These are phyloP conservation scores for Salminus brasiliensis DNA, from an alignment of 2,113 vertebrate species.

Conservation along the genomic window DNA sequence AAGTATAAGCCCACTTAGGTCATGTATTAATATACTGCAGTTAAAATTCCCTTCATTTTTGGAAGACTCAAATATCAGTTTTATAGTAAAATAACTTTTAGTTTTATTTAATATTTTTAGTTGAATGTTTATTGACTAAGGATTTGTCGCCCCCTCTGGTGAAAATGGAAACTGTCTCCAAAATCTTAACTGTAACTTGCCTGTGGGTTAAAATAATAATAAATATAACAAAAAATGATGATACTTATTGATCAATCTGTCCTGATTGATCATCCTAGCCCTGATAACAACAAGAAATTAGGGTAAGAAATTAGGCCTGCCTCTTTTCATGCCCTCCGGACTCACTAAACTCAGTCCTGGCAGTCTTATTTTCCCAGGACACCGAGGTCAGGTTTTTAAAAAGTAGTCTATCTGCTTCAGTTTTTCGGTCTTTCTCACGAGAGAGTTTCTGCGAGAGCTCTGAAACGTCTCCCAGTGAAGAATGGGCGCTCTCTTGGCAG, in stretches of 20 bases:
- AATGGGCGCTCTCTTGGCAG: slow-evolving; percentile 46
- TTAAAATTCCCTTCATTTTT: no score
- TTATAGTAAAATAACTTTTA: neutral
- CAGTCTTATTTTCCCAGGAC: neutral
- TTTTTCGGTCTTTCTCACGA: slow-evolving; percentile 6
- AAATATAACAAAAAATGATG: no score
- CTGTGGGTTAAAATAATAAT: neutral
- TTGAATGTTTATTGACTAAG: neutral
- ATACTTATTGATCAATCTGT: neutral
- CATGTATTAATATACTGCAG: no score
- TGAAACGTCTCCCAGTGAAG: slow-evolving; percentile 35
- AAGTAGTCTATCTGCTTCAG: neutral
- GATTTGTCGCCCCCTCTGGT: neutral
- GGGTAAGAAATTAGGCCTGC: neutral
- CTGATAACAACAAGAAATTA: no score
- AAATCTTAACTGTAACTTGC: neutral
- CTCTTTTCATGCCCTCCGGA: neutral
- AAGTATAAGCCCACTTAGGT: no score
- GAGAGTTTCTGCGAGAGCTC: neutral
- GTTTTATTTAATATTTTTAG: neutral
- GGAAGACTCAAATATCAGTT: no score
- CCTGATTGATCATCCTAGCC: no score
- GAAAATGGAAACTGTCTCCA: neutral
- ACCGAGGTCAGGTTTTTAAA: neutral
- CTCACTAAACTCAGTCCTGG: neutral